Conservation (phyloP, 64 coral and sea anemone species). For the Montipora cactus region DNA sequence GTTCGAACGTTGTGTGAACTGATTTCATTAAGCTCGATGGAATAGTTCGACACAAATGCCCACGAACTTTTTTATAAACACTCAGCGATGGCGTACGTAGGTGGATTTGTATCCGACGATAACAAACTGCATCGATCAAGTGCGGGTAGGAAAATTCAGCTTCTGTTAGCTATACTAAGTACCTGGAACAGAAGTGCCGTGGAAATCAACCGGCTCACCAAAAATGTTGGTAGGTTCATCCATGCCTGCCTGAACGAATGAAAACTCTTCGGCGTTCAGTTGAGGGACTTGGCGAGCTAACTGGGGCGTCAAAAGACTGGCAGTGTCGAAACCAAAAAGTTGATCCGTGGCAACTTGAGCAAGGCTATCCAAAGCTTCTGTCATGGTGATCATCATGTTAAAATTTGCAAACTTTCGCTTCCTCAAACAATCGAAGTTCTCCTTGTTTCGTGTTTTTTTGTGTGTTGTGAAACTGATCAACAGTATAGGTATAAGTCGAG, state of each 20-base stretch:
- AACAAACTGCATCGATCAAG: constrained; percentile 61
- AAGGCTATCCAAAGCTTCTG: constrained; percentile 93
- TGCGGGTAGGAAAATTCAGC: constrained; percentile 29
- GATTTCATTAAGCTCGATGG: constrained; percentile 9
- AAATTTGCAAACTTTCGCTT: constrained; percentile 25
- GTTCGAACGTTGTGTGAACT: neutral
- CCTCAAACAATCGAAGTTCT: constrained; percentile 46
- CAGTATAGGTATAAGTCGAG: constrained; percentile 91
- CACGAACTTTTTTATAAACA: constrained; percentile 14
- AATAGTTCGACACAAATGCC: neutral
- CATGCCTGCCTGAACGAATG: constrained; percentile 71
- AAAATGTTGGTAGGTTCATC: constrained; percentile 97
- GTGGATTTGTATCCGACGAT: constrained; percentile 74
- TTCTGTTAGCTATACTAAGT: constrained; percentile 52
- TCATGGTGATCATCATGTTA: constrained; percentile 97
- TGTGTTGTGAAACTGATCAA: constrained; percentile 93
- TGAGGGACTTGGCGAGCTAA: constrained; percentile 85
- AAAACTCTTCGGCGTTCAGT: constrained; percentile 87
- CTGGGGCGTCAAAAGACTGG: constrained; percentile 88
- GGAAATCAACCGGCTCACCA: constrained; percentile 98
- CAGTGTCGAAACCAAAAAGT: constrained; percentile 97
- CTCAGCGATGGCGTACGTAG: constrained; percentile 39
- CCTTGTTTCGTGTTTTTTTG: constrained; percentile 16
- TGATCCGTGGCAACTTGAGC: constrained; percentile 99
- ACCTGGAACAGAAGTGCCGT: constrained; percentile 88